Conservation (phyloP, 1,140 invertebrate genomes). For the Drosophila asahinai region DNA sequence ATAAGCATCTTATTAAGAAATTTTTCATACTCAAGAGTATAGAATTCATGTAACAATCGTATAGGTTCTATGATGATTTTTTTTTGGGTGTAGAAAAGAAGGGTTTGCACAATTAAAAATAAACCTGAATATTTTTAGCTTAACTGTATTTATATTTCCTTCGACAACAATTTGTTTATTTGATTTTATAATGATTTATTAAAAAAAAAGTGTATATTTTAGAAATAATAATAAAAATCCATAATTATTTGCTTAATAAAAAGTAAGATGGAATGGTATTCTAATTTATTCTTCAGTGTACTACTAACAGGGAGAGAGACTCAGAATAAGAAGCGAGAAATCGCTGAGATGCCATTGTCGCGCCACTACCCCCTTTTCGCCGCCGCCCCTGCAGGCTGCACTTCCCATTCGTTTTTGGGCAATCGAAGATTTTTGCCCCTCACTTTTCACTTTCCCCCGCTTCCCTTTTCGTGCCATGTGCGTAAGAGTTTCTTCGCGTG, state of each 20-base stretch:
- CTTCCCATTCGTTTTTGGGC: constrained; percentile 36
- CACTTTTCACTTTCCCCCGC: constrained; percentile 26
- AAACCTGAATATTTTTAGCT: no score
- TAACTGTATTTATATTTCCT: no score
- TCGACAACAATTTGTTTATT: no score
- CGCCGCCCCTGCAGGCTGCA: not conserved
- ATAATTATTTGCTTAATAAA: no score
- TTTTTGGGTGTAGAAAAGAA: not conserved
- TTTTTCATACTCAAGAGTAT: no score
- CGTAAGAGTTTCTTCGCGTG: constrained; percentile 30
- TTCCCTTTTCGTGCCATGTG: constrained; percentile 44
- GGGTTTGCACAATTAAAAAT: not conserved
- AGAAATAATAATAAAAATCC: no score
- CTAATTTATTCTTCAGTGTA: not conserved
- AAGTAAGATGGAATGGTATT: rapidly evolving
- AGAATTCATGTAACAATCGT: no score
- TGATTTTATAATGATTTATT: no score
- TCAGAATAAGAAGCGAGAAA: constrained; percentile 18
- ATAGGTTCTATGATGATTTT: no score
- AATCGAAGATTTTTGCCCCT: constrained; percentile 35
- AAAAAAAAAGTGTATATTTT: no score
- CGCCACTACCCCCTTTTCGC: constrained; percentile 1
- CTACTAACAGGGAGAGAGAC: not conserved
- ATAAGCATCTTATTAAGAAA: no score
- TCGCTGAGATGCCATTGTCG: constrained; percentile 34